phyloP scores from a whole-genome alignment of 2,888 invertebrate genomes.

The Drosophila longiperda region DNA sequence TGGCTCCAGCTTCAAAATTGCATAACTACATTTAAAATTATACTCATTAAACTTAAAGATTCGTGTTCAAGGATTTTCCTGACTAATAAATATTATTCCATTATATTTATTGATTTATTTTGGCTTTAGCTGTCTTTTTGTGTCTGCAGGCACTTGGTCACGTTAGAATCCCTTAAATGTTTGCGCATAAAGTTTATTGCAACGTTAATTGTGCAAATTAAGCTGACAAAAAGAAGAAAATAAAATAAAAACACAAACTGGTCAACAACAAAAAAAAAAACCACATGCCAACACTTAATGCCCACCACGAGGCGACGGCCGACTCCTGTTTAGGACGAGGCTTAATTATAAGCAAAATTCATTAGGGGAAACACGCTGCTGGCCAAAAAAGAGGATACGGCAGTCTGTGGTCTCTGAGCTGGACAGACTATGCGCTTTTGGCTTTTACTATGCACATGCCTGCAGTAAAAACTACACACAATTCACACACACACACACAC shows the following conservation, averaged over 20 bases:
- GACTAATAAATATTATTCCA: neutral
- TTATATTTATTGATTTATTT: neutral
- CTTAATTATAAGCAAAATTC: slow-evolving; percentile 75
- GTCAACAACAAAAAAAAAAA: slow-evolving; percentile 34
- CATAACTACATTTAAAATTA: neutral
- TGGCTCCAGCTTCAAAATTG: rapidly evolving
- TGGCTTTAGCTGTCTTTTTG: neutral
- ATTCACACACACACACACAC: slow-evolving; percentile 1
- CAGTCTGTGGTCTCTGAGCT: slow-evolving; percentile 40
- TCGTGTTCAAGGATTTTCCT: neutral
- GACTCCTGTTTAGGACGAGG: slow-evolving; percentile 56
- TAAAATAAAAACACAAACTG: slow-evolving; percentile 32
- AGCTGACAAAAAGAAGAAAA: slow-evolving; percentile 22
- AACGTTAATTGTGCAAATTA: slow-evolving; percentile 70
- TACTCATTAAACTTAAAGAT: neutral
- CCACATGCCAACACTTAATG: slow-evolving; percentile 77
- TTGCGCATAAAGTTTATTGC: slow-evolving; percentile 64
- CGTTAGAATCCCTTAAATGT: slow-evolving; percentile 47
- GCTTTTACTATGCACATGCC: slow-evolving; percentile 32
- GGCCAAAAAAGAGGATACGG: slow-evolving; percentile 7
- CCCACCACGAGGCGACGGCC: slow-evolving; percentile 53
- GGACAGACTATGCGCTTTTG: slow-evolving; percentile 42
- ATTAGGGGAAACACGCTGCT: slow-evolving; percentile 46
- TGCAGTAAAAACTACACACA: slow-evolving; percentile 18
- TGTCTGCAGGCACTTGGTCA: slow-evolving; percentile 8